These are phyloP conservation scores for Caenorhabditis angaria DNA, from an alignment of 2,888 invertebrate genomes.

Conservation along the genomic window DNA sequence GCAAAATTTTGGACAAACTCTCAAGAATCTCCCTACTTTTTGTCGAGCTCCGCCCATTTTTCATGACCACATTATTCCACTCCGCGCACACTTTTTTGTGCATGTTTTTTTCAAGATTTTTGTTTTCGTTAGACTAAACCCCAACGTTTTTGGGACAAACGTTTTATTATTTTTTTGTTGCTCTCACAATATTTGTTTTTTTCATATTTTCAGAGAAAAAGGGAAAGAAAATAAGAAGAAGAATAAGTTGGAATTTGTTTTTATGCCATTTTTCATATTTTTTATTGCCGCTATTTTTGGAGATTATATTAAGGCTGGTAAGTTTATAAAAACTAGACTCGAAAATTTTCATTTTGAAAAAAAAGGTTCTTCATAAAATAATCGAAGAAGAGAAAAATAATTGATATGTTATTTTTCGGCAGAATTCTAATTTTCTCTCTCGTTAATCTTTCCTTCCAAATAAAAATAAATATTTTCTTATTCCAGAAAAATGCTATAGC, in stretches of 20 bases:
- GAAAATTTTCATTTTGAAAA: no score
- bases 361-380: no score
- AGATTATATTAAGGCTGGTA: neutral
- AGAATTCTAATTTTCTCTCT: no score
- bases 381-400: no score
- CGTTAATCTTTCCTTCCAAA: no score
- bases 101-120: neutral
- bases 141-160: no score
- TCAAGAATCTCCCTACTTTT: neutral
- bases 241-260: neutral
- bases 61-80: neutral
- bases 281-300: neutral
- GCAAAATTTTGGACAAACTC: conserved; percentile 1
- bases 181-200: neutral
- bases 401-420: no score
- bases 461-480: no score
- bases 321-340: no score
- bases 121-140: neutral
- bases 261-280: neutral
- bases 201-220: neutral
- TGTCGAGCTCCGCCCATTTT: neutral
- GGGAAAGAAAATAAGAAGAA: neutral
- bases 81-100: neutral
- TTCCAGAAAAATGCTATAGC: neutral
- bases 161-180: neutral